phyloP scores from a whole-genome alignment of 2,888 invertebrate genomes.

The Oligia strigilis region DNA sequence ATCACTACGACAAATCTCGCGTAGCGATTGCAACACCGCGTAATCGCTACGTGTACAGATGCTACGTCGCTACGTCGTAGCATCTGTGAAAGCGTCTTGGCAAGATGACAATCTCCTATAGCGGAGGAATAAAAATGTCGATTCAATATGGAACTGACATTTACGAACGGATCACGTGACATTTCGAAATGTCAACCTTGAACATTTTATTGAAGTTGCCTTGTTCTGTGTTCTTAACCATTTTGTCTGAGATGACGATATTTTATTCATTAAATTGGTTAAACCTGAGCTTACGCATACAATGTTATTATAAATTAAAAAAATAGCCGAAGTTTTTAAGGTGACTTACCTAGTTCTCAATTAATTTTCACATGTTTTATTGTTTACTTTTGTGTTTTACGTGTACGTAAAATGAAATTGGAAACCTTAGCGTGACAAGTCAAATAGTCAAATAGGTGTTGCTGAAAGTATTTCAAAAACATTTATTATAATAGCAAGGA shows the following conservation, averaged over 20 bases:
- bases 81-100: conserved; percentile 22
- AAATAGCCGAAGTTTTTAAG: background rate
- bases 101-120: conserved; percentile 41
- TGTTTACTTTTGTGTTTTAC: conserved; percentile 14
- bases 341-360: background rate
- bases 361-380: background rate
- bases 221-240: conserved; percentile 5
- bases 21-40: conserved; percentile 28
- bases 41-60: conserved; percentile 21
- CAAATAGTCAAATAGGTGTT: conserved; percentile 20
- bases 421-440: conserved; percentile 17
- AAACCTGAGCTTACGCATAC: background rate
- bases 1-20: conserved; percentile 11
- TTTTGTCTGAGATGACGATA: background rate
- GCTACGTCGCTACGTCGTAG: conserved; percentile 38
- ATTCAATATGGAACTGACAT: conserved; percentile 42
- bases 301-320: background rate
- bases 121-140: conserved; percentile 47
- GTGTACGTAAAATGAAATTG: conserved; percentile 1
- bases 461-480: conserved; percentile 4
- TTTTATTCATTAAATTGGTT: conserved; percentile 3
- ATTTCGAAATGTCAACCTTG: conserved; percentile 26
- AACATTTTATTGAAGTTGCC: conserved; percentile 39
- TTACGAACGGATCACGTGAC: conserved; percentile 41
- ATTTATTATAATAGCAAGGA: background rate